These are phyloP conservation scores for Maccullochella peelii DNA, from an alignment of 2,113 vertebrate genomes.

Conservation along the genomic window DNA sequence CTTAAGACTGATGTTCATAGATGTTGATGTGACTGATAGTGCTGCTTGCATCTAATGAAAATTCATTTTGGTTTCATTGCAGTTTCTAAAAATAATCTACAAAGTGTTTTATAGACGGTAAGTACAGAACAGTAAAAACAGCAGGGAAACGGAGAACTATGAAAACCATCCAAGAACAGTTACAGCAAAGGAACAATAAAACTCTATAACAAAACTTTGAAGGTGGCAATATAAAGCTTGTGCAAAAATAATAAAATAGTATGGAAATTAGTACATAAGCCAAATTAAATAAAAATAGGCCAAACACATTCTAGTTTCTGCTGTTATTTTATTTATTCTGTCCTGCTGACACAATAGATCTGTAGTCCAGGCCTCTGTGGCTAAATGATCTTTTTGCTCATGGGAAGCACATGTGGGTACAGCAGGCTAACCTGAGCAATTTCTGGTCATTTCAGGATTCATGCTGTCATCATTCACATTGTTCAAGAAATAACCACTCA, in stretches of 20 bases:
- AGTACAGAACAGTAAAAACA: constrained; percentile 38
- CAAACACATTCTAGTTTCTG: not conserved
- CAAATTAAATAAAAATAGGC: not conserved
- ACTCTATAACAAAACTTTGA: constrained; percentile 4
- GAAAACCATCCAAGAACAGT: constrained; percentile 8
- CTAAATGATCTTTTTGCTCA: not conserved
- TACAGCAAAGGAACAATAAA: constrained; percentile 30
- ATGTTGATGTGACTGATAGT: constrained; percentile 4
- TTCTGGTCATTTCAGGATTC: not conserved
- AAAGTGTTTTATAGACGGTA: constrained; percentile 33
- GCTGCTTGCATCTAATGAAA: constrained; percentile 30
- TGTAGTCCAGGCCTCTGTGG: not conserved
- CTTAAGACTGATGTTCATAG: not conserved
- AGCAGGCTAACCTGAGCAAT: not conserved
- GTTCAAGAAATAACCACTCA: not conserved
- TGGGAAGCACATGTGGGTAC: not conserved
- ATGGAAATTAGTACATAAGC: not conserved
- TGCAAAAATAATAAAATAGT: constrained; percentile 11
- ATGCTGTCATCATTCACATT: not conserved
- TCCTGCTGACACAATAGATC: not conserved
- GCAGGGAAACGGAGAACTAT: not conserved
- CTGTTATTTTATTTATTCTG: not conserved
- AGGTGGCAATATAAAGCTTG: constrained; percentile 4
- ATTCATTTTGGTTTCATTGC: constrained; percentile 28
- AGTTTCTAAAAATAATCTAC: constrained; percentile 44